Evolutionary conservation across 2,888 invertebrate genomes (phyloP), one percentile per base, ranked within the genome.

Genomic region (Lasius fuliginosus): DNA sequence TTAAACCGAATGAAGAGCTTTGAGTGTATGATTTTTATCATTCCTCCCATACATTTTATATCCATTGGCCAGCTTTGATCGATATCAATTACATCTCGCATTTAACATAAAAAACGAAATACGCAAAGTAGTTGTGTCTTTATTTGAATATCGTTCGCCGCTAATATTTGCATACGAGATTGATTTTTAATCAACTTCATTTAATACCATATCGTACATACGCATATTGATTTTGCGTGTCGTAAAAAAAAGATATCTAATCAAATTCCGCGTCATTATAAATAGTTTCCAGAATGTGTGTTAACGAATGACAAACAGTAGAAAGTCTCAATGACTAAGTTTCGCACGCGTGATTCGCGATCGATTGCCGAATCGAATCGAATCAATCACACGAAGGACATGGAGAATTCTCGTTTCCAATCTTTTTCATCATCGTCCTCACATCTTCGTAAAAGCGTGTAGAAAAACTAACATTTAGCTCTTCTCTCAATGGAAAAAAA

Each of bases 351-450:
- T 53, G 18, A 30, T 36, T 23, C 11, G 15, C 15, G 83, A 86
- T 85, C 82, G 64, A 11, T 49, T 64, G 67, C 67, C 27, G 56
- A 69, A 86, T 64, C 69, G 76, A 85, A 83, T 88, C 82, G 84
- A 82, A 40, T 33, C 11, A 11, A 46, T 64, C 23, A 33, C n/a
- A 27, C 9, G n/a, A 65, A 49, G 49, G 18, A 49, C 49, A 49
- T 18, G 23, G n/a, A 46, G 42, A n/a, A 46, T 33, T 1, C 12
- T 33, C 5, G 2, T 73, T 46, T 18, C 5, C 36, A 68, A 30
- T 46, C 11, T 27, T 27, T 27, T 27, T 18, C 27, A 46, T 9
- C 9, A 65, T 23, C 27, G 42, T 46, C 42, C 40, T 67, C 15
- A 8, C n/a, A 42, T 15, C 27, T 68, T 68, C 6, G 6, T 71